phyloP scores from a whole-genome alignment of 2,888 invertebrate species.

The Autographa gamma region DNA sequence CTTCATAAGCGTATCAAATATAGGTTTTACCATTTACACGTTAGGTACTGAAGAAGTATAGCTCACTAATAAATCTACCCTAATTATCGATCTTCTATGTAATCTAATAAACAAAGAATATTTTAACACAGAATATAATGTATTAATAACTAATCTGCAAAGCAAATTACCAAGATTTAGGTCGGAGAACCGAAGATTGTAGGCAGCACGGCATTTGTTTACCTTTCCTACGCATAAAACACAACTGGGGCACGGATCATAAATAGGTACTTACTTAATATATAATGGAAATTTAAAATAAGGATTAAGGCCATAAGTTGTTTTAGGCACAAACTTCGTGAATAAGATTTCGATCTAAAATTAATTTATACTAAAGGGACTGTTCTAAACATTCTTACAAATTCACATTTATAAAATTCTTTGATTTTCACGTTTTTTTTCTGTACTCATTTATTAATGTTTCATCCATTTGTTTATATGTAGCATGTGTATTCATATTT shows the following conservation, averaged over 20 bases:
- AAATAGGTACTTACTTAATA: not conserved
- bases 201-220: not conserved
- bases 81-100: not conserved
- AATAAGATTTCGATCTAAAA: not conserved
- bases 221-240: constrained; percentile 3
- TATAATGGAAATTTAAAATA: not conserved
- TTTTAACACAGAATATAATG: not conserved
- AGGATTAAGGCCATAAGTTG: not conserved
- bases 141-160: constrained; percentile 16
- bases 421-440: too few species aligned
- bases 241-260: not conserved
- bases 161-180: constrained; percentile 13
- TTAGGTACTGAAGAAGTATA: too few species aligned
- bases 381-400: too few species aligned
- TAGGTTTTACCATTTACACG: too few species aligned
- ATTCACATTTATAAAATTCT: too few species aligned
- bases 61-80: too few species aligned
- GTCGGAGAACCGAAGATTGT: constrained; percentile 1
- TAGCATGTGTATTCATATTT: too few species aligned
- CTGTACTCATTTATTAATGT: too few species aligned
- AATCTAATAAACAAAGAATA: not conserved
- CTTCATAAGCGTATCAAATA: too few species aligned
- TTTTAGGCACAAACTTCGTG: not conserved
- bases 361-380: not conserved
- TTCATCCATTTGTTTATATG: too few species aligned